A percentile compares a stretch with the other conserved stretches of the same genome.
phyloP scores from a whole-genome alignment of 2,113 vertebrate genomes.

The Lepus americanus region DNA sequence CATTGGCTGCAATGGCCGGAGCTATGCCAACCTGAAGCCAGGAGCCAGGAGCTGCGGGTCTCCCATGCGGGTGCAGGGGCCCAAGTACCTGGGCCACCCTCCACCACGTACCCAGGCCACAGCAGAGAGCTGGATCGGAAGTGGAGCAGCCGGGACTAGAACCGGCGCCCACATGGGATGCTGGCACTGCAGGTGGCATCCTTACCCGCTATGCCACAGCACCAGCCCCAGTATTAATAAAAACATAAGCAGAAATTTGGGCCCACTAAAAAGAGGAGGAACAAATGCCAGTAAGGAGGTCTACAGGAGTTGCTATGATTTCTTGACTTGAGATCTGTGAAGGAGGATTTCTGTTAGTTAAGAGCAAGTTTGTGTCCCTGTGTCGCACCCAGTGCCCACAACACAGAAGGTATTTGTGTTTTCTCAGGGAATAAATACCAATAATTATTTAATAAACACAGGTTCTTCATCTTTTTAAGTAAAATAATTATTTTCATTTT shows the following conservation, averaged over 20 bases:
- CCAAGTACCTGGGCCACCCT: too few relatives aligned
- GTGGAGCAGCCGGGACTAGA: too few relatives aligned
- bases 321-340: fast-evolving
- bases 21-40: too few relatives aligned
- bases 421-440: neutral
- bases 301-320: neutral
- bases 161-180: too few relatives aligned
- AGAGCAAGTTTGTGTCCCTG: neutral
- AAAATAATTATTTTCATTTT: too few relatives aligned
- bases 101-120: too few relatives aligned
- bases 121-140: too few relatives aligned
- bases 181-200: too few relatives aligned
- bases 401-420: neutral
- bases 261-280: neutral
- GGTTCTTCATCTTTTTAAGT: neutral
- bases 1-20: too few relatives aligned
- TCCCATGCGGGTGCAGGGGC: too few relatives aligned
- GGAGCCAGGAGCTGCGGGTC: too few relatives aligned
- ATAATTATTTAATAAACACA: neutral
- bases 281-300: neutral
- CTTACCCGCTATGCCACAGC: too few relatives aligned
- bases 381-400: neutral
- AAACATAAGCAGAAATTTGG: neutral
- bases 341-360: neutral
- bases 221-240: neutral